Base-by-base conservation (phyloP, 2,888 invertebrate species). In the Parapristionchus giblindavisi region DNA sequence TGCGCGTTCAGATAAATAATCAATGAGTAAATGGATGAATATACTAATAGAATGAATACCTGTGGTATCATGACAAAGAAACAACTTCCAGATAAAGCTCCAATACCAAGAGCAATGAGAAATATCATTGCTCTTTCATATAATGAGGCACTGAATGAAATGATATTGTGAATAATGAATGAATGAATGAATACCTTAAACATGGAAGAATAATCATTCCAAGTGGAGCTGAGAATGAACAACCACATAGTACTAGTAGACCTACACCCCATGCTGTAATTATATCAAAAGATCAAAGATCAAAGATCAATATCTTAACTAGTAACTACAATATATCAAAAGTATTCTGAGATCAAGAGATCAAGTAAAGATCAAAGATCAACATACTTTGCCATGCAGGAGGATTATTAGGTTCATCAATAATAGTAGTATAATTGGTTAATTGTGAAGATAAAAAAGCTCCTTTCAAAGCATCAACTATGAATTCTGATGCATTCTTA, bases 21-120 rank as follows among this genome's bases (percentile, higher is more conserved):
- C n/a, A n/a, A n/a, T n/a, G n/a, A n/a, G n/a, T n/a, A n/a, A n/a
- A n/a, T n/a, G n/a, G n/a, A n/a, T n/a, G n/a, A n/a, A n/a, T n/a
- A n/a, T n/a, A n/a, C n/a, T 48, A 48, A 48, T 21, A 14, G 11
- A 48, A 21, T 11, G 21, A 21, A 48, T 48, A 82, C 84, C 77
- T 84, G 84, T 21, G 86, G 86, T 8, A 86, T 77, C 79, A 86
- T 82, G 48, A 86, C 84, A 77, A 86, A 86, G n/a, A 86, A 77
- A 3, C 83, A 81, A 21, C 81, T 82, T 27, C 85, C 85, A 52
- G 82, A 81, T 40, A 86, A 78, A 14, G 85, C 85, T 21, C 86
- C 86, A 61, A 86, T 84, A 11, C 86, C 86, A 6, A 86, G 77
- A 1, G 86, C 86, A 21, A 86, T 82, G 29, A 86, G 78, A 72